Percentiles rank a stretch among this genome's conserved stretches.
These are phyloP conservation scores for Burhinus oedicnemus DNA, from an alignment of 2,113 vertebrate genomes.

Conservation along the genomic window DNA sequence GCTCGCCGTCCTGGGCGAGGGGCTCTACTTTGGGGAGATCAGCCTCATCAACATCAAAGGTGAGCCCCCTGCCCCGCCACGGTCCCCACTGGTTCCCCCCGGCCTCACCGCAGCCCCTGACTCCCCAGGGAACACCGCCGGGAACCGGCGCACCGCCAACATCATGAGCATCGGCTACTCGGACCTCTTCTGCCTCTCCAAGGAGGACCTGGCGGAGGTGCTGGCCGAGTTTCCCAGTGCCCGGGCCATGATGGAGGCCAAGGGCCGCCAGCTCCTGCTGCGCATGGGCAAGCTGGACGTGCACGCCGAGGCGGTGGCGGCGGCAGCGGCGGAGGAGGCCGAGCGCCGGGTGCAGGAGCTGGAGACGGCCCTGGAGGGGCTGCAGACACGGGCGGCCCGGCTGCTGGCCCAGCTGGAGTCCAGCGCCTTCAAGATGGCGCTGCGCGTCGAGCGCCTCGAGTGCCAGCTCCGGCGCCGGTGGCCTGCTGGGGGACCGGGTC, in stretches of 20 bases:
- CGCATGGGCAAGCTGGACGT: slow-evolving; percentile 86
- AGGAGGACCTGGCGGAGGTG: slow-evolving; percentile 87
- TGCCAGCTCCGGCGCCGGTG: slow-evolving; percentile 60
- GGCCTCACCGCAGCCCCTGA: rapidly evolving
- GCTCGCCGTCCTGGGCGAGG: slow-evolving; percentile 85
- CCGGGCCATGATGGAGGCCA: slow-evolving; percentile 86
- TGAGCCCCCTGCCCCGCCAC: neutral
- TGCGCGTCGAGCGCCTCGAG: slow-evolving; percentile 82
- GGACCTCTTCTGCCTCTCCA: slow-evolving; percentile 91
- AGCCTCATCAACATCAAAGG: slow-evolving; percentile 95
- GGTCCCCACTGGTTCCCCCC: rapidly evolving
- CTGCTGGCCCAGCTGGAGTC: slow-evolving; percentile 89
- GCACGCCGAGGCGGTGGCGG: slow-evolving; percentile 35
- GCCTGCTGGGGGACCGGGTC: neutral
- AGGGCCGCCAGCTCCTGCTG: slow-evolving; percentile 89
- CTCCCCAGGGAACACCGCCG: slow-evolving; percentile 84
- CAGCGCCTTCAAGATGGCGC: slow-evolving; percentile 76
- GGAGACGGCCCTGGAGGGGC: slow-evolving; percentile 76
- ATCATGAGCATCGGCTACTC: slow-evolving; percentile 92
- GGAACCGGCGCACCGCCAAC: slow-evolving; percentile 92
- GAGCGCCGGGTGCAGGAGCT: slow-evolving; percentile 70
- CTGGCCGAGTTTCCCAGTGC: slow-evolving; percentile 88
- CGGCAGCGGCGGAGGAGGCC: slow-evolving; percentile 60
- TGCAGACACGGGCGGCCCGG: slow-evolving; percentile 87
- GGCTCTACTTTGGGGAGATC: slow-evolving; percentile 95